Percentiles rank a stretch among this genome's conserved stretches.
phyloP scores from a whole-genome alignment of 2,888 invertebrate genomes.

The Antheraea assamensis region DNA sequence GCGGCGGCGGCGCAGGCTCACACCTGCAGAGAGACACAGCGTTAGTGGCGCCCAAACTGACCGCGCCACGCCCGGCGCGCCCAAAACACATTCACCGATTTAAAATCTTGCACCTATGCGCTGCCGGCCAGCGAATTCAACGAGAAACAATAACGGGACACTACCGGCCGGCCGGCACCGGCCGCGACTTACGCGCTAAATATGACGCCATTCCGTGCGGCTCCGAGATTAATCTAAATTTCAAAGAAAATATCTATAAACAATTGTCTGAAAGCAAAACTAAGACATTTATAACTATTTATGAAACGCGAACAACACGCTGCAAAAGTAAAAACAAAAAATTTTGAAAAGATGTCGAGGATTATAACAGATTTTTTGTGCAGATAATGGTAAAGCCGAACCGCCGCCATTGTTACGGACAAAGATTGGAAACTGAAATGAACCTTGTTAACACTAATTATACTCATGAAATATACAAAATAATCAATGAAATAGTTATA shows the following conservation, averaged over 20 bases:
- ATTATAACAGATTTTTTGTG: constrained; percentile 68
- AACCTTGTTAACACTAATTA: constrained; percentile 47
- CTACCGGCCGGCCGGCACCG: constrained; percentile 24
- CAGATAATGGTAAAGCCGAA: constrained; percentile 69
- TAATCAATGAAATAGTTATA: constrained; percentile 29
- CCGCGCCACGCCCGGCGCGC: constrained; percentile 52
- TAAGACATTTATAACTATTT: constrained; percentile 60
- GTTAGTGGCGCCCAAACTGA: constrained; percentile 80
- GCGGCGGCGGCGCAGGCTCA: constrained; percentile 81
- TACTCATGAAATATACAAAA: constrained; percentile 25
- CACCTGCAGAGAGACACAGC: constrained; percentile 83
- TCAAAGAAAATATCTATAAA: constrained; percentile 59
- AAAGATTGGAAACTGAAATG: constrained; percentile 53
- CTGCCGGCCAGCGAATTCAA: constrained; percentile 21
- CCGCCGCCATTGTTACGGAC: constrained; percentile 75
- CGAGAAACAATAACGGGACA: constrained; percentile 55
- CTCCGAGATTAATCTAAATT: constrained; percentile 60
- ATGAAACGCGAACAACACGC: constrained; percentile 62
- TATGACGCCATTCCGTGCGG: constrained; percentile 80
- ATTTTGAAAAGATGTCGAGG: constrained; percentile 74
- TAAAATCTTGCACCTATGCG: constrained; percentile 73
- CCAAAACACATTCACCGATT: constrained; percentile 68
- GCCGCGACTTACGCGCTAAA: constrained; percentile 63
- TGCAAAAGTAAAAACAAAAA: constrained; percentile 64
- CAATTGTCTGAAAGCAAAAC: constrained; percentile 73